A percentile compares a stretch with the other conserved stretches of the same genome.
Conservation (phyloP, 1,140 invertebrate genomes). For the Megalopta genalis region DNA sequence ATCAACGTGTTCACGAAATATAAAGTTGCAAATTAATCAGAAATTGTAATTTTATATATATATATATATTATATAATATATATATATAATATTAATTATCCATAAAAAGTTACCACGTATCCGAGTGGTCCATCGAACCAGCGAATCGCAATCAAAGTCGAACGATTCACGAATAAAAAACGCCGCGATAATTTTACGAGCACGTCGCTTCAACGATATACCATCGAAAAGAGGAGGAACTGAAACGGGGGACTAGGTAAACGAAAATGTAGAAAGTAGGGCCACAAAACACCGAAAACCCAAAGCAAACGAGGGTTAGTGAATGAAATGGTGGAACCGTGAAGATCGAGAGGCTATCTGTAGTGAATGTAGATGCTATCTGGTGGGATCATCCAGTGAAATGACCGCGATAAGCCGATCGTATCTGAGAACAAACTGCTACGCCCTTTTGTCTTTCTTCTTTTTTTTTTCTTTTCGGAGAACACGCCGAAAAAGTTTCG, state of each 20-base stretch:
- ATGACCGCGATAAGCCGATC: slow-evolving; percentile 16
- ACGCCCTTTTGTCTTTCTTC: slow-evolving; percentile 13
- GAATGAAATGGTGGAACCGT: background rate
- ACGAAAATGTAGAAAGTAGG: background rate
- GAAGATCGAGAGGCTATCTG: background rate
- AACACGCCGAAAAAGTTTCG: slow-evolving; percentile 21
- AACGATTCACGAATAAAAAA: too few relatives aligned
- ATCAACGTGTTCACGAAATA: too few relatives aligned
- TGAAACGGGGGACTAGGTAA: background rate
- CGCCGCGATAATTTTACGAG: too few relatives aligned
- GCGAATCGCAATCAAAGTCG: too few relatives aligned
- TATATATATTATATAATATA: too few relatives aligned
- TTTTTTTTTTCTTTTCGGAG: too few relatives aligned
- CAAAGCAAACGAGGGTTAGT: background rate
- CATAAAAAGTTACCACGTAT: too few relatives aligned
- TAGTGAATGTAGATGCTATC: slow-evolving; percentile 14
- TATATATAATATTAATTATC: too few relatives aligned
- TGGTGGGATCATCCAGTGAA: slow-evolving; percentile 6
- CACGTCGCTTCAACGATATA: too few relatives aligned
- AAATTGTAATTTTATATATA: too few relatives aligned
- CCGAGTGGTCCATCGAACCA: too few relatives aligned
- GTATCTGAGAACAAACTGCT: slow-evolving; percentile 5
- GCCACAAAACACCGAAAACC: background rate
- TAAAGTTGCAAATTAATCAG: too few relatives aligned
- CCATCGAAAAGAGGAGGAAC: background rate